Evolutionary conservation across 1,140 invertebrate species (phyloP).

Genomic region (Ruditapes philippinarum): DNA sequence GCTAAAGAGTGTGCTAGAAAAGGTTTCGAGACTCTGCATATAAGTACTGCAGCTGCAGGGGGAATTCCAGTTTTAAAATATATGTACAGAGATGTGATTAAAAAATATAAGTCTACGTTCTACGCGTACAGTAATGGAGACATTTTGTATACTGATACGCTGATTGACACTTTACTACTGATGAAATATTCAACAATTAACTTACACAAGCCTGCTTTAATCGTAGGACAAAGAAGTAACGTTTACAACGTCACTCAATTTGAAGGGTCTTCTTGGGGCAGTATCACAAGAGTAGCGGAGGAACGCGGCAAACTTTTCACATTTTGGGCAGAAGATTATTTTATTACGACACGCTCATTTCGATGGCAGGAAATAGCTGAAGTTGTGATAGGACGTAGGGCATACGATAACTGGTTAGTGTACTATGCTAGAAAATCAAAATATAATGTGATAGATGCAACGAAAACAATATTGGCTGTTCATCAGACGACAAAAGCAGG

Average conservation of each 20-base stretch:
- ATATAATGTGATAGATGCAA: slow-evolving; percentile 70
- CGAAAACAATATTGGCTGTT: no score
- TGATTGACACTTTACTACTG: slow-evolving; percentile 46
- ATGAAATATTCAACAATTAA: slow-evolving; percentile 29
- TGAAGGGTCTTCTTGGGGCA: slow-evolving; percentile 66
- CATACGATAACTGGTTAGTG: no score
- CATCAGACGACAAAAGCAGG: no score
- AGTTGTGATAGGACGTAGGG: no score
- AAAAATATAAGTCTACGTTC: slow-evolving; percentile 68
- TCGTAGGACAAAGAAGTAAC: slow-evolving; percentile 71
- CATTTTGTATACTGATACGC: no score
- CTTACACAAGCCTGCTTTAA: no score
- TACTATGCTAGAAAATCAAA: no score
- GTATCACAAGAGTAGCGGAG: slow-evolving; percentile 51
- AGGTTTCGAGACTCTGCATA: slow-evolving; percentile 61
- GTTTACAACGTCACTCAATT: no score
- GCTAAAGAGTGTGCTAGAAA: slow-evolving; percentile 20
- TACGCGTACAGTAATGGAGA: no score
- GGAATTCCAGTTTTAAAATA: slow-evolving; percentile 67
- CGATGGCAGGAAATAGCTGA: slow-evolving; percentile 73
- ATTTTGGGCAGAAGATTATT: no score
- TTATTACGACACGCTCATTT: slow-evolving; percentile 70
- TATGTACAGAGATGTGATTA: background rate
- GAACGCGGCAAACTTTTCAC: slow-evolving; percentile 70
- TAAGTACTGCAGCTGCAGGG: slow-evolving; percentile 48